Conservation (phyloP, 2,113 vertebrate genomes). For the Pollimyrus isidori region DNA sequence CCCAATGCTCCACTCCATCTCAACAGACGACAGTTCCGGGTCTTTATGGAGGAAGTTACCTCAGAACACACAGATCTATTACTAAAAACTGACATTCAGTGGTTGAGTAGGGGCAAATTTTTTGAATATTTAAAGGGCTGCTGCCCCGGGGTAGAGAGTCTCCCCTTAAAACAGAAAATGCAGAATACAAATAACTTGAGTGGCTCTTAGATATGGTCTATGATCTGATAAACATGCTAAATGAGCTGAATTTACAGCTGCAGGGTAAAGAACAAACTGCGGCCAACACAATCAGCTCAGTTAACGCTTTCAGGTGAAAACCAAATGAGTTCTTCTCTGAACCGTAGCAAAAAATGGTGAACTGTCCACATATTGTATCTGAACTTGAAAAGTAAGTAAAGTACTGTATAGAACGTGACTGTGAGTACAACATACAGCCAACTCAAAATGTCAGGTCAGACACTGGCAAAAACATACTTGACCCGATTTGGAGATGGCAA, state of each 20-base stretch:
- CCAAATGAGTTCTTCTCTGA: constrained; percentile 9
- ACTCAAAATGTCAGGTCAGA: constrained; percentile 22
- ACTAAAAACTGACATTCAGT: background rate
- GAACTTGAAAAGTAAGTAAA: constrained; percentile 20
- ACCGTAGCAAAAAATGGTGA: constrained; percentile 31
- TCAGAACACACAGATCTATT: background rate
- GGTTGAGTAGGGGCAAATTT: background rate
- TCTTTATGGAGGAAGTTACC: constrained; percentile 14
- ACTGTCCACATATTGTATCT: constrained; percentile 18
- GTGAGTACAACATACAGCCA: background rate
- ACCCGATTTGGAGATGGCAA: constrained; percentile 15
- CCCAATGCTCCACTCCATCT: constrained; percentile 13
- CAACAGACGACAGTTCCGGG: constrained; percentile 10
- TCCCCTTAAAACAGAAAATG: constrained; percentile 15
- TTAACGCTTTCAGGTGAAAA: constrained; percentile 32
- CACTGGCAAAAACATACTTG: constrained; percentile 19
- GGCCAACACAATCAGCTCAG: constrained; percentile 36
- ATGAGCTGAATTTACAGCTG: constrained; percentile 33
- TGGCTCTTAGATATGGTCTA: constrained; percentile 23
- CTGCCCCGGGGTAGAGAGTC: constrained; percentile 25
- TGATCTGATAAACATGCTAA: constrained; percentile 34
- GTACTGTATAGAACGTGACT: constrained; percentile 14
- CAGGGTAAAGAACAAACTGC: constrained; percentile 30
- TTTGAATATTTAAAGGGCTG: constrained; percentile 12
- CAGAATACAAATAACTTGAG: constrained; percentile 25